Percentiles rank a stretch among this genome's conserved stretches.
Conservation (phyloP, 2,888 invertebrate genomes). For the Globia sparganii region DNA sequence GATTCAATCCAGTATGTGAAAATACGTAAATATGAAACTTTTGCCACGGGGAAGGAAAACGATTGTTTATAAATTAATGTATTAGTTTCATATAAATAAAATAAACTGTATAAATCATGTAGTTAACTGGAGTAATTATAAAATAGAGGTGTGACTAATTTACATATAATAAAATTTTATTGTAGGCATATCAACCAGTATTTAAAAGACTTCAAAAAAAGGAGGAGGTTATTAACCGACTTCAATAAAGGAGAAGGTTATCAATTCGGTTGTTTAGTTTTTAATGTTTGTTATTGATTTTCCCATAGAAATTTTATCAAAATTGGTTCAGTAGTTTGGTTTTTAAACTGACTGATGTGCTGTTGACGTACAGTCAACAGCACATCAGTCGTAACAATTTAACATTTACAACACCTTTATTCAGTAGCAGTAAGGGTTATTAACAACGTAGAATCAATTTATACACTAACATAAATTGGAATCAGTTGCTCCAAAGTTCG, state of each 20-base stretch:
- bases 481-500: constrained; percentile 27
- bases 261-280: too few relatives aligned
- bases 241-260: too few relatives aligned
- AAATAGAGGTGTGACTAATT: constrained; percentile 2
- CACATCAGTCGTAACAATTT: neutral
- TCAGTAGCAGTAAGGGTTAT: neutral
- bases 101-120: constrained; percentile 11
- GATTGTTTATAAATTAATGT: constrained; percentile 1
- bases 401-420: neutral
- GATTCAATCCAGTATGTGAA: constrained; percentile 24
- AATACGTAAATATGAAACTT: constrained; percentile 25
- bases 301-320: too few relatives aligned
- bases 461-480: constrained; percentile 34
- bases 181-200: neutral
- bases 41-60: constrained; percentile 55
- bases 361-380: too few relatives aligned
- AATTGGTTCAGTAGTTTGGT: too few relatives aligned
- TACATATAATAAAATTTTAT: neutral
- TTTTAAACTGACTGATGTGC: too few relatives aligned
- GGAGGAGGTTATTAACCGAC: too few relatives aligned
- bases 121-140: constrained; percentile 19
- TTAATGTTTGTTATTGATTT: too few relatives aligned
- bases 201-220: too few relatives aligned
- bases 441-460: constrained; percentile 8
- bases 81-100: constrained; percentile 18